phyloP scores from a whole-genome alignment of 2,888 invertebrate species.

The Hyposoter didymator region DNA sequence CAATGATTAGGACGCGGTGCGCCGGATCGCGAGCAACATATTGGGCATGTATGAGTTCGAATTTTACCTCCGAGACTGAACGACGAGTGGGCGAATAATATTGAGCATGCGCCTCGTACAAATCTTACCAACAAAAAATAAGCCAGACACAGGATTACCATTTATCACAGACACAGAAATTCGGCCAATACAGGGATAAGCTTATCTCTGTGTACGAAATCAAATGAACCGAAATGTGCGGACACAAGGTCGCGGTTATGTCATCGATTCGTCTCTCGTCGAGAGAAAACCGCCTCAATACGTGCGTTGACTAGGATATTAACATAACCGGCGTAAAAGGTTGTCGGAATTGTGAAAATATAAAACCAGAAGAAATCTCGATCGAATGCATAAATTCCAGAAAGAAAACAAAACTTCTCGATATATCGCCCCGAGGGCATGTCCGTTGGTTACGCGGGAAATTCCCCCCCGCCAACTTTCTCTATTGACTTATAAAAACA shows the following conservation, averaged over 20 bases:
- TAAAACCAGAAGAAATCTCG: neutral
- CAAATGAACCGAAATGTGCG: neutral
- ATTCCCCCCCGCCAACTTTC: conserved; percentile 22
- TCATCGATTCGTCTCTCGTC: conserved; percentile 13
- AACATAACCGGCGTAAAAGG: conserved; percentile 2
- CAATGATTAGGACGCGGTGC: neutral
- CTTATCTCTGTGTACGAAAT: neutral
- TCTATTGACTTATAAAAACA: conserved; percentile 14
- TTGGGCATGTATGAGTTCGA: neutral
- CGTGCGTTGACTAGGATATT: conserved; percentile 1
- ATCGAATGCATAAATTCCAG: conserved; percentile 10
- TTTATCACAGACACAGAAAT: neutral
- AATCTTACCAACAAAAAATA: conserved; percentile 11
- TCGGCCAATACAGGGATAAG: neutral
- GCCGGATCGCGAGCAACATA: neutral
- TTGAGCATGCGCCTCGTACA: neutral
- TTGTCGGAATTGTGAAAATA: neutral
- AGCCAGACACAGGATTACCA: conserved; percentile 2
- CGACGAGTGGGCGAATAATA: neutral
- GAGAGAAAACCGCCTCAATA: neutral
- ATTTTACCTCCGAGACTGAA: neutral
- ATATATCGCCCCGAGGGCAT: neutral
- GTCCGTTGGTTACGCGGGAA: neutral
- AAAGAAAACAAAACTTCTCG: conserved; percentile 4
- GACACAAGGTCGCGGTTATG: conserved; percentile 15